phyloP scores from a whole-genome alignment of 2,113 vertebrate species.

The Rhizomys pruinosus region DNA sequence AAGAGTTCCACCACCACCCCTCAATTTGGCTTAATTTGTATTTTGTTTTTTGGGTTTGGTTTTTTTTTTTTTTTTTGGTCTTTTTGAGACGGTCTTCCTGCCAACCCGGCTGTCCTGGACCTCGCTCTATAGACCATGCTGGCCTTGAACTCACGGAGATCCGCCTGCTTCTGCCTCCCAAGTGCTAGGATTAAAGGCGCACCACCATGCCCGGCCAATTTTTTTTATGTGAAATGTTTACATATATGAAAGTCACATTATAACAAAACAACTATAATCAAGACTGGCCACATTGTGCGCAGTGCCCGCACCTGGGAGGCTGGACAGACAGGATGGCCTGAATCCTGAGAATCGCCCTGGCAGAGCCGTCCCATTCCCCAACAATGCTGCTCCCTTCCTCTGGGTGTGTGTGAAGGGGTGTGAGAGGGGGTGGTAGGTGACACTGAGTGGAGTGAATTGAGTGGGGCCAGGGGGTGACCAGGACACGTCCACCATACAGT shows the following conservation, averaged over 20 bases:
- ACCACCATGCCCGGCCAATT: no score
- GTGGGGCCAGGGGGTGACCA: constrained; percentile 16
- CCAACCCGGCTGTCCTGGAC: no score
- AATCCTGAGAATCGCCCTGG: neutral
- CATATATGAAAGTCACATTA: neutral
- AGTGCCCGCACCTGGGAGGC: neutral
- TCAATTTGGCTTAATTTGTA: neutral
- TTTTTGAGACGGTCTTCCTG: no score
- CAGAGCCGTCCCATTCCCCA: neutral
- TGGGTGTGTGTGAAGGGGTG: neutral
- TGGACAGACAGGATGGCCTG: neutral
- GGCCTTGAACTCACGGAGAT: no score
- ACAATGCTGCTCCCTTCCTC: neutral
- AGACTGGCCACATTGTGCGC: neutral
- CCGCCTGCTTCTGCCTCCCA: no score
- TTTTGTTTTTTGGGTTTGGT: no score
- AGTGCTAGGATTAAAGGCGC: no score
- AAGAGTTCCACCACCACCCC: no score
- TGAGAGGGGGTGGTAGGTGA: neutral
- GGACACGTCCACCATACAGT: neutral
- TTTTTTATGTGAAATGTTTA: neutral
- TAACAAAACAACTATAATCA: neutral
- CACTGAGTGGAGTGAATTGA: no score
- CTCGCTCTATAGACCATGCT: no score
- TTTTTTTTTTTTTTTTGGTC: no score